Percentiles rank a stretch among this genome's conserved stretches.
Conservation (phyloP, 2,888 invertebrate species). For the Molanna angustata region DNA sequence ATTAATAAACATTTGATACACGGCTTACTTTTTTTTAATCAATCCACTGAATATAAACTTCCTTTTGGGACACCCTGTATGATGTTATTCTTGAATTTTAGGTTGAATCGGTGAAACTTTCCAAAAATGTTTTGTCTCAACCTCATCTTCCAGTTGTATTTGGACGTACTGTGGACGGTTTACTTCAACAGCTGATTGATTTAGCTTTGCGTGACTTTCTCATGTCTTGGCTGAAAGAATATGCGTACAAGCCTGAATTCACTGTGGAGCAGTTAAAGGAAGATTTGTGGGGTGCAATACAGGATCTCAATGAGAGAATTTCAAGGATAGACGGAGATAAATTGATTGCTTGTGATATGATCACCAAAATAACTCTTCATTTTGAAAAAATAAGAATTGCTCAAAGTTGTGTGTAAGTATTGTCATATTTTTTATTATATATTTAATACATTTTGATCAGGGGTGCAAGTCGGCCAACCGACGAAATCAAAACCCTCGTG, state of each 20-base stretch:
- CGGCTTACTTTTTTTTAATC: too few relatives aligned
- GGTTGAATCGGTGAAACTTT: conserved; percentile 49
- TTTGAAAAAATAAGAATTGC: conserved; percentile 81
- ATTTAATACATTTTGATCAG: too few relatives aligned
- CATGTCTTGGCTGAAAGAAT: conserved; percentile 68
- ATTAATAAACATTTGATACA: too few relatives aligned
- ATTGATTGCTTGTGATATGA: conserved; percentile 78
- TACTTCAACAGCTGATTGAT: conserved; percentile 79
- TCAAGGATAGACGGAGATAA: conserved; percentile 77
- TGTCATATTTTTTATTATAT: conserved; percentile 5
- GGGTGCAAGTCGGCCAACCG: too few relatives aligned
- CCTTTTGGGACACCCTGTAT: too few relatives aligned
- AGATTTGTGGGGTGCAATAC: conserved; percentile 80
- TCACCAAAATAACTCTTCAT: conserved; percentile 77
- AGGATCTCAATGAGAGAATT: conserved; percentile 68
- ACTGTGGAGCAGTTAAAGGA: conserved; percentile 67
- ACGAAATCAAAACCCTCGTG: too few relatives aligned
- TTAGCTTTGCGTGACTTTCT: conserved; percentile 78
- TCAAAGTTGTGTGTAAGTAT: conserved; percentile 69
- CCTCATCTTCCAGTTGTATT: conserved; percentile 74
- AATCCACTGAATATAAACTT: too few relatives aligned
- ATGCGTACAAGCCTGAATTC: conserved; percentile 65
- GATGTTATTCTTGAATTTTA: too few relatives aligned
- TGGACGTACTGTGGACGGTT: conserved; percentile 79
- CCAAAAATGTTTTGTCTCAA: conserved; percentile 40